Base-by-base conservation (phyloP, 2,797 vertebrate genomes). In the Helicolenus hilgendorfi region DNA sequence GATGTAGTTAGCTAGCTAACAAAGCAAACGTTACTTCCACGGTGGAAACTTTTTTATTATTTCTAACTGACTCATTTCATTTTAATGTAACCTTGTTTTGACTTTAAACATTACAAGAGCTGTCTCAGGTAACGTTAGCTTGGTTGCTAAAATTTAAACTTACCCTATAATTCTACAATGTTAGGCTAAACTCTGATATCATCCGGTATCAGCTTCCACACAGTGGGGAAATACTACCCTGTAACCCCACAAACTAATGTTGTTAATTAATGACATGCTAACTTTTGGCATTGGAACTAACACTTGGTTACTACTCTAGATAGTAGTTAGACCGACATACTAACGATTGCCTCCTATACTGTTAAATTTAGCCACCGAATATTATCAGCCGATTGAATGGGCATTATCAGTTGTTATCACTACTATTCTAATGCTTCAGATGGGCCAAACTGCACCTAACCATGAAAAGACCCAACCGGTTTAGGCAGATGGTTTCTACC, bases 271-370 rank as follows among this genome's bases (percentile, higher is more conserved):
- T 26, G 9, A 5, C 1, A 7, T n/a, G n/a, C 15, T 31, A 41
- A 20, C 2, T 7, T 24, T 4, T 60, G 55, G 2, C 1, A 0
- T 6, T 8, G 18, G 4, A 22, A 11, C 53, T 11, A 0, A 56
- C 11, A 5, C 22, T 56, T 56, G 55, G 5, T 56, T 26, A 55
- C 49, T 58, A 11, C 20, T 56, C 9, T 5, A 56, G 1, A 4
- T 56, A 56, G 55, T 11, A 11, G 55, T 56, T 58, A 58, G 0
- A 11, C 5, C 2, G 55, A 58, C 55, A 26, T n/a, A 55, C 49
- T 55, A 11, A 55, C n/a, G 0, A 55, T 22, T 55, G 20, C 49
- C 8, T n/a, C 49, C 18, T 9, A 53, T 7, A 0, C 20, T 53
- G 18, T 53, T 53, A 20, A 53, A 53, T 53, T n/a, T 4, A 53